These are phyloP conservation scores for Schizaphis graminum DNA, from an alignment of 2,888 invertebrate genomes.

Conservation along the genomic window DNA sequence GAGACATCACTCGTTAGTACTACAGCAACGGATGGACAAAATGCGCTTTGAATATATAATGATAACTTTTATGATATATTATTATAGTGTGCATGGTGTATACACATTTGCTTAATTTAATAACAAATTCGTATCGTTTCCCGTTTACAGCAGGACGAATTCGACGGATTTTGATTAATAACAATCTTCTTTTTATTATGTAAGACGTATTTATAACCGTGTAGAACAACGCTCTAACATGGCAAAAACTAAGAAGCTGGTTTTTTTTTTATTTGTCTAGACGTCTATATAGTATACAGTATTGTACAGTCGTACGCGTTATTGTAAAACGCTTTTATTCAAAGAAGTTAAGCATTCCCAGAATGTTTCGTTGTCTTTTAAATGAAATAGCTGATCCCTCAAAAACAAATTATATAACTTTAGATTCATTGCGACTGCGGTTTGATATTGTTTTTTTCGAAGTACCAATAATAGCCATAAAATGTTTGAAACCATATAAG, in stretches of 20 bases:
- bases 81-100: neutral
- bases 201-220: neutral
- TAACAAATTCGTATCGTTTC: neutral
- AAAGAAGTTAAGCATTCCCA: neutral
- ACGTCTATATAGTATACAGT: neutral
- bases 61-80: neutral
- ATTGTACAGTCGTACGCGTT: neutral
- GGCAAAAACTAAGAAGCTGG: no score
- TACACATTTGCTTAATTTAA: no score
- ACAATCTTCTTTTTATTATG: neutral
- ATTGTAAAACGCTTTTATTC: constrained; percentile 13
- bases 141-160: neutral
- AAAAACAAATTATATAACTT: neutral
- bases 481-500: neutral
- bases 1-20: neutral
- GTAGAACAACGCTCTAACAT: neutral
- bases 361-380: neutral
- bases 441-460: neutral
- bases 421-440: neutral
- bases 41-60: neutral
- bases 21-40: neutral
- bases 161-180: neutral
- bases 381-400: neutral
- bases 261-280: constrained; percentile 7
- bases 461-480: neutral